A percentile compares a stretch with the other conserved stretches of the same genome.
phyloP scores from a whole-genome alignment of 2,797 vertebrate genomes.

The Orestias chungarensis region DNA sequence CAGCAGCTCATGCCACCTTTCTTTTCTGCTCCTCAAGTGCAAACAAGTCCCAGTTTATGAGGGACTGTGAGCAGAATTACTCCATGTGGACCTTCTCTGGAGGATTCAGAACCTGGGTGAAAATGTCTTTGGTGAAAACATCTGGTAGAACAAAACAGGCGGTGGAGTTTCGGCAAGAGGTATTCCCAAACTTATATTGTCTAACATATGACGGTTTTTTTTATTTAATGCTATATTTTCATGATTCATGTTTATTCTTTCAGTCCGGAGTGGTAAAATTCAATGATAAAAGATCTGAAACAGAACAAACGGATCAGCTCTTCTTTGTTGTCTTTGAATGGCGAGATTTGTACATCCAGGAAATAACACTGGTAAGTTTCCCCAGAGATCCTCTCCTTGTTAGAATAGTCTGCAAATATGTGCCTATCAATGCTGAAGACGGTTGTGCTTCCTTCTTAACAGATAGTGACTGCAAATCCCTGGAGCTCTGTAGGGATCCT shows the following conservation, averaged over 20 bases:
- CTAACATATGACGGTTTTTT: not conserved
- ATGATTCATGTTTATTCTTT: constrained; percentile 15
- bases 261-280: constrained; percentile 96
- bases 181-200: constrained; percentile 33
- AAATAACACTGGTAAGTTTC: constrained; percentile 89
- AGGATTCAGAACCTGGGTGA: constrained; percentile 98
- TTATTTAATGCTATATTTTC: not conserved
- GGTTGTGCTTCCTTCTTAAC: constrained; percentile 30
- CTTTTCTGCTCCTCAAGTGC: constrained; percentile 67
- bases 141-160: constrained; percentile 85
- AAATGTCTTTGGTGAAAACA: constrained; percentile 96
- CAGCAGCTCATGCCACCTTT: not conserved
- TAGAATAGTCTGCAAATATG: not conserved
- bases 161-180: constrained; percentile 96
- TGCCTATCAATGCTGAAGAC: not conserved
- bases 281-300: constrained; percentile 83
- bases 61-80: constrained; percentile 92
- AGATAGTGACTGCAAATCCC: constrained; percentile 96
- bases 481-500: constrained; percentile 95
- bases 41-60: constrained; percentile 89
- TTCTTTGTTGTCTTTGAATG: constrained; percentile 97
- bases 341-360: constrained; percentile 95
- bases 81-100: constrained; percentile 98
- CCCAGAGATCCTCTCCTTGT: not conserved
- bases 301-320: constrained; percentile 82